Conservation (phyloP, 2,888 invertebrate species). For the Aspidiotus rigidus region DNA sequence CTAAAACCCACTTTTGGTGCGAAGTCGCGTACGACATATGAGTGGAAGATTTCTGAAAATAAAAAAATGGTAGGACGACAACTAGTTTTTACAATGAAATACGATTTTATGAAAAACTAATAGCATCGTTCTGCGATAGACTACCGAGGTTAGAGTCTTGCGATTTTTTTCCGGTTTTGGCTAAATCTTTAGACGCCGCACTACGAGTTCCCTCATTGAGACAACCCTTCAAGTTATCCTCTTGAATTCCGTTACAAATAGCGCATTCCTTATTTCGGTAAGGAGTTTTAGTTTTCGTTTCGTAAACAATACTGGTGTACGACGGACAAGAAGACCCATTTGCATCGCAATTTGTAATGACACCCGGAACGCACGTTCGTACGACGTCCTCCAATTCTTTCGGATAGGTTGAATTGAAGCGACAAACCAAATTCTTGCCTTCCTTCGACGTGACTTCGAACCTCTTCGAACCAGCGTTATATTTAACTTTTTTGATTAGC, state of each 20-base stretch:
- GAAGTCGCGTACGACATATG: no score
- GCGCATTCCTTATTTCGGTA: slow-evolving; percentile 47
- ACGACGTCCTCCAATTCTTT: slow-evolving; percentile 35
- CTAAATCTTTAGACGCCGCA: no score
- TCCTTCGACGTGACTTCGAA: neutral
- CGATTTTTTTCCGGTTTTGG: no score
- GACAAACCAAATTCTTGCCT: slow-evolving; percentile 7
- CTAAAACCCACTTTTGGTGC: no score
- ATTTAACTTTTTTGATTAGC: slow-evolving; percentile 8
- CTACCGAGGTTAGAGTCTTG: no score
- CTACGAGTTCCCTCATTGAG: neutral
- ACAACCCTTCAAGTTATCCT: slow-evolving; percentile 11
- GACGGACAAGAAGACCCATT: slow-evolving; percentile 43
- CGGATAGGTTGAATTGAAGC: slow-evolving; percentile 10
- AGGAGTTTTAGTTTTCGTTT: slow-evolving; percentile 39
- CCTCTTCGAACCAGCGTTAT: neutral
- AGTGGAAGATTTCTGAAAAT: no score
- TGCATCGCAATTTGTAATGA: slow-evolving; percentile 42
- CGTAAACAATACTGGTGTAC: slow-evolving; percentile 45
- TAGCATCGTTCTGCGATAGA: no score
- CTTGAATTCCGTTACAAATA: slow-evolving; percentile 42
- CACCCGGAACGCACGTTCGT: slow-evolving; percentile 42
- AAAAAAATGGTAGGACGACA: no score
- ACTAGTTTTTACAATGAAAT: no score
- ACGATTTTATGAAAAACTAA: no score